Percentiles rank a stretch among this genome's conserved stretches.
Conservation (phyloP, 30 jellyfish, hydroid and myxozoan genomes). For the Chironex yamaguchii region DNA sequence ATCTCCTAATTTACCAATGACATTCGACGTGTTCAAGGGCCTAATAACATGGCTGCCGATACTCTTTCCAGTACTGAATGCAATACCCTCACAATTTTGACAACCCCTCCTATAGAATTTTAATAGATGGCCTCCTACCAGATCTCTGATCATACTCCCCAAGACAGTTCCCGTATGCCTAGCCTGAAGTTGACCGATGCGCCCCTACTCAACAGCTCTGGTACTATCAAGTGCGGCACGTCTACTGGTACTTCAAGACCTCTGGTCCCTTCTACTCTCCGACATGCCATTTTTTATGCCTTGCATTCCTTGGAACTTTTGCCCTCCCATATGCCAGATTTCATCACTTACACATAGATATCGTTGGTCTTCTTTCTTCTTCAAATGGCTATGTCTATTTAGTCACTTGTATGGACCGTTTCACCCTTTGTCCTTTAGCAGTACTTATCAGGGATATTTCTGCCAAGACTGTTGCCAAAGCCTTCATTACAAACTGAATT, state of each 20-base stretch:
- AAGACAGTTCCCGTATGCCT: background rate
- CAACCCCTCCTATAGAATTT: background rate
- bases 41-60: slow-evolving; percentile 45
- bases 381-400: slow-evolving; percentile 12
- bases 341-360: slow-evolving; percentile 53
- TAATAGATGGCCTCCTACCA: slow-evolving; percentile 24
- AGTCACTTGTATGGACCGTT: slow-evolving; percentile 42
- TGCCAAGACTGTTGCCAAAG: slow-evolving; percentile 21
- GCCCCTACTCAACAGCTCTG: slow-evolving; percentile 7
- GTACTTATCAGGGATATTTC: slow-evolving; percentile 20
- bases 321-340: slow-evolving; percentile 39
- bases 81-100: background rate
- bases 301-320: slow-evolving; percentile 35
- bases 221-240: slow-evolving; percentile 35
- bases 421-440: slow-evolving; percentile 69
- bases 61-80: slow-evolving; percentile 41
- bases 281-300: slow-evolving; percentile 6
- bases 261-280: slow-evolving; percentile 7
- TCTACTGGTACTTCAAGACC: slow-evolving; percentile 59
- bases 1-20: slow-evolving; percentile 45
- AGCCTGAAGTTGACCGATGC: slow-evolving; percentile 12
- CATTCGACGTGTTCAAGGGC: slow-evolving; percentile 34
- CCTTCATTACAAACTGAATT: slow-evolving; percentile 14
- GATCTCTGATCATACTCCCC: background rate
- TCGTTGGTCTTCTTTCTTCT: slow-evolving; percentile 68